A percentile compares a stretch with the other conserved stretches of the same genome.
phyloP scores from a whole-genome alignment of 2,113 vertebrate species.

The Dinomys branickii region DNA sequence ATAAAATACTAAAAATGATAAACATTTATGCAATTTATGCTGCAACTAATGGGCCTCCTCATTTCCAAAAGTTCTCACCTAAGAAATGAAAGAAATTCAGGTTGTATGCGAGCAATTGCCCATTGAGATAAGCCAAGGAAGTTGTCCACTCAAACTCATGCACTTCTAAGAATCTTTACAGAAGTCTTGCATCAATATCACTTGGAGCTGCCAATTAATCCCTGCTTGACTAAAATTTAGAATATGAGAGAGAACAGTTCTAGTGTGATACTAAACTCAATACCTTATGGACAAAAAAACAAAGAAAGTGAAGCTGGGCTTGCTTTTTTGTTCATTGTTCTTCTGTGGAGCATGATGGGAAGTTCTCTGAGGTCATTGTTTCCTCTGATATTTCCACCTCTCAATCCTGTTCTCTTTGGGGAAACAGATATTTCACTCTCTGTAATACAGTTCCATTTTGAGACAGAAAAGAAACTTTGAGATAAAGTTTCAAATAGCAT shows the following conservation, averaged over 20 bases:
- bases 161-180: constrained; percentile 8
- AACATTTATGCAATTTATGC: background rate
- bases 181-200: constrained; percentile 44
- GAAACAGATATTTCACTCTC: background rate
- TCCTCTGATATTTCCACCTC: background rate
- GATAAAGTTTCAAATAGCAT: background rate
- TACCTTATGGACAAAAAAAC: constrained; percentile 52
- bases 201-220: constrained; percentile 67
- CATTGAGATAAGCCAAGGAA: background rate
- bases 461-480: background rate
- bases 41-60: background rate
- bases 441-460: background rate
- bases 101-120: background rate
- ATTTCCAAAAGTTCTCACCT: background rate
- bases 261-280: constrained; percentile 66
- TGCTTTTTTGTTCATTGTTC: background rate
- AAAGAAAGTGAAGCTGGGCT: constrained; percentile 42
- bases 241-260: constrained; percentile 40
- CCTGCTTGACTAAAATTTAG: constrained; percentile 73
- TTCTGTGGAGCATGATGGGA: constrained; percentile 25
- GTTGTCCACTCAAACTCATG: background rate
- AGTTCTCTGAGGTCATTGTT: background rate
- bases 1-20: background rate
- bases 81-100: background rate
- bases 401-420: background rate